phyloP scores from a whole-genome alignment of 2,797 vertebrate genomes.

The Phyllotis vaccarum region DNA sequence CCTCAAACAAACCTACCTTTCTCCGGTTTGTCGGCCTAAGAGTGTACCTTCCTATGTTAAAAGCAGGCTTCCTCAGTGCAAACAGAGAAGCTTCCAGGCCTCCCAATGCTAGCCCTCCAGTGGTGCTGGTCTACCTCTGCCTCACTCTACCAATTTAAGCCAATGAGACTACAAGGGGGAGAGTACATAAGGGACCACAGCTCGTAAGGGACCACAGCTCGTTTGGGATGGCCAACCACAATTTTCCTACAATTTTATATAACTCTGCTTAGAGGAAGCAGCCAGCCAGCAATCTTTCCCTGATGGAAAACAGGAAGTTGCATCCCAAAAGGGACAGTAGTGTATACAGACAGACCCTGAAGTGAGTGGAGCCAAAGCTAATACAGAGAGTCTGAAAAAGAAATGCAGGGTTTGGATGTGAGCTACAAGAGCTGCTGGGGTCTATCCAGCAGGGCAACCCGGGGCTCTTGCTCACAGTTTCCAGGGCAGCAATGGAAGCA shows the following conservation, averaged over 20 bases:
- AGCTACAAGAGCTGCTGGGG: not conserved
- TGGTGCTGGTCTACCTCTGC: not conserved
- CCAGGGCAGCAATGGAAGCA: not conserved
- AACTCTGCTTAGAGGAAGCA: conserved; percentile 23
- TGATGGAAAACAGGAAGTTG: conserved; percentile 36
- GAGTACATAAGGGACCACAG: not conserved
- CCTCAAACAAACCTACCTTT: not conserved
- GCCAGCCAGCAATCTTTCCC: not conserved
- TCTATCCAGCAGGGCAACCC: not conserved
- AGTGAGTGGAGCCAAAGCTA: not conserved
- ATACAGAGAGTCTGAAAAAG: not conserved
- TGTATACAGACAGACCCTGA: not conserved
- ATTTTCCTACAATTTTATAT: not conserved
- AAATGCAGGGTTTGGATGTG: not conserved
- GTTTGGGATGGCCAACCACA: not conserved
- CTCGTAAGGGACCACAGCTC: not conserved
- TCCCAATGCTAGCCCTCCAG: not conserved
- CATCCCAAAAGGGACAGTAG: conserved; percentile 44
- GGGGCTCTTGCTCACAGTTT: not conserved
- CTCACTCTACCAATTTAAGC: not conserved
- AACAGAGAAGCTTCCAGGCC: not conserved
- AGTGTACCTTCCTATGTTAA: not conserved
- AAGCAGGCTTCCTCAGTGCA: not conserved
- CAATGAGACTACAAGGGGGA: not conserved
- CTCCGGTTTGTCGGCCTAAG: not conserved